phyloP scores from a whole-genome alignment of 2,113 vertebrate species.

The Phasianus colchicus region DNA sequence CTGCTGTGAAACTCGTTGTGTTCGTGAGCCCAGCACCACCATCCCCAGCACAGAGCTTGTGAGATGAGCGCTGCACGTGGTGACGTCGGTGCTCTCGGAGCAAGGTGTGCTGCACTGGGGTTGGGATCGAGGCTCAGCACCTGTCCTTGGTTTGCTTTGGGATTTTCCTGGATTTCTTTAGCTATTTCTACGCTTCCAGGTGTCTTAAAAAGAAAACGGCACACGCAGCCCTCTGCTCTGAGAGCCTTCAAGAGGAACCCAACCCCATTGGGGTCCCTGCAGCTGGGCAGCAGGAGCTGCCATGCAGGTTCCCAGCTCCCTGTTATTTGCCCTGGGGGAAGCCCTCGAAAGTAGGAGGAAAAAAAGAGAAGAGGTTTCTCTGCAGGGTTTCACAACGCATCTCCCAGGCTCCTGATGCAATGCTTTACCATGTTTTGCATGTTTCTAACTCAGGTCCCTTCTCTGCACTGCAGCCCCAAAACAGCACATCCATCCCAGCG shows the following conservation, averaged over 20 bases:
- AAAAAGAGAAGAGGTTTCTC: background rate
- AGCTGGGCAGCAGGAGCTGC: background rate
- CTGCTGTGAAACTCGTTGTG: background rate
- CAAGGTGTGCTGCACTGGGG: background rate
- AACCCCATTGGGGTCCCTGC: background rate
- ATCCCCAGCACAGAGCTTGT: accelerated
- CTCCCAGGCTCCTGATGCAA: background rate
- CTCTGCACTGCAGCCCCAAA: background rate
- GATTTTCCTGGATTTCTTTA: slow-evolving; percentile 43
- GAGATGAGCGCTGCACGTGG: background rate
- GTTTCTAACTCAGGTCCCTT: background rate
- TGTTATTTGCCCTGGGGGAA: background rate
- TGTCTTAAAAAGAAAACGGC: background rate
- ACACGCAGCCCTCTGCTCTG: too few species aligned
- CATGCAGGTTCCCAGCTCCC: background rate
- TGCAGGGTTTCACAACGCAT: background rate
- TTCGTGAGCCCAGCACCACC: accelerated
- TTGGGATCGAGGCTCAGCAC: background rate
- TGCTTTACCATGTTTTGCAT: background rate
- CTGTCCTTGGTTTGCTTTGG: background rate
- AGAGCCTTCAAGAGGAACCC: background rate
- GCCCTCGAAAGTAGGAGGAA: background rate
- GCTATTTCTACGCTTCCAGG: background rate
- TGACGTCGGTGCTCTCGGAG: accelerated
- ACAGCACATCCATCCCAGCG: background rate